These are phyloP conservation scores for Coilia nasus DNA, from an alignment of 2,797 vertebrate species.

Conservation along the genomic window DNA sequence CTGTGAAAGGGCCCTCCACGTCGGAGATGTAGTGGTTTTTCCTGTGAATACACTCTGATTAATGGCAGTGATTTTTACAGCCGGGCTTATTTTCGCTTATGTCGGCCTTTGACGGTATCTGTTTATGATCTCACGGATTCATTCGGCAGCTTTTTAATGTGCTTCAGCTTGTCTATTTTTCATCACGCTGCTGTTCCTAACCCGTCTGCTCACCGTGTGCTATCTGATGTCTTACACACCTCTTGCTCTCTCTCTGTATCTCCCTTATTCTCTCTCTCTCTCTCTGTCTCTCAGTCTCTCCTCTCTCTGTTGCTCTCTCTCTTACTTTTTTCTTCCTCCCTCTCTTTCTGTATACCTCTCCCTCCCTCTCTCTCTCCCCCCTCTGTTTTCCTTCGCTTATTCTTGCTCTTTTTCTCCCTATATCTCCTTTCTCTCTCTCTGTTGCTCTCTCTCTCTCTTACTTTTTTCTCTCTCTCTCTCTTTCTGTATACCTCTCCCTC, in stretches of 20 bases:
- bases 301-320: no score
- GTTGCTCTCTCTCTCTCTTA: no score
- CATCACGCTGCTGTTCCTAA: neutral
- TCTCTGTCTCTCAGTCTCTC: conserved; percentile 13
- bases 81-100: neutral
- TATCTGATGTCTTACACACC: neutral
- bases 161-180: neutral
- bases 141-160: neutral
- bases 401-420: neutral
- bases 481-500: no score
- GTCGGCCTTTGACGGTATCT: neutral
- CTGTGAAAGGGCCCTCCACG: neutral
- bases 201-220: neutral
- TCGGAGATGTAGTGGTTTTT: neutral
- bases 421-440: no score
- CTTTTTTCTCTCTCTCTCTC: no score
- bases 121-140: neutral
- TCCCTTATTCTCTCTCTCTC: neutral
- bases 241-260: neutral
- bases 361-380: neutral
- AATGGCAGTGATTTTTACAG: neutral
- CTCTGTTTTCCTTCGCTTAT: neutral
- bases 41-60: neutral
- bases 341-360: neutral
- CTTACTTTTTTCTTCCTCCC: no score